Evolutionary conservation across 2,888 invertebrate genomes (phyloP), one percentile per base, ranked within the genome.

Genomic region (Seladonia tumulorum): DNA sequence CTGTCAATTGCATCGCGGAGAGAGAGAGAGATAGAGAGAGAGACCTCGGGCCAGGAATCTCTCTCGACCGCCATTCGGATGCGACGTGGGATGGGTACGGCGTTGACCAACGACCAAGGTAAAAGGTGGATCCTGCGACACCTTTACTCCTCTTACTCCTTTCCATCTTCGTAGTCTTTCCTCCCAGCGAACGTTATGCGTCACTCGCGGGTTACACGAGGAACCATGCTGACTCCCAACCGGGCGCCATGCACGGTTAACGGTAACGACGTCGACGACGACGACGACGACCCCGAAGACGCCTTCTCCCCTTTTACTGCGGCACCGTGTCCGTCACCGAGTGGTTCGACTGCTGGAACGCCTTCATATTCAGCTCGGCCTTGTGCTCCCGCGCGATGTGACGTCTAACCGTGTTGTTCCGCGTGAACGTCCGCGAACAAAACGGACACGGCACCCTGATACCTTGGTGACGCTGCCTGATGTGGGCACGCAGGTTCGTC

Each of bases 381-480:
- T 98, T 98, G 93, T 98, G 98, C 95, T 98, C 98, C 91, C 98
- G 97, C 53, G 98, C 98, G 95, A 98, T 98, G 95, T 98, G 98
- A 88, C 98, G 97, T 87, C 98, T 97, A 93, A 98, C 98, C 49
- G 98, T 98, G 96, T 98, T 98, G 96, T 98, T 98, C 93, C 98
- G 97, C 91, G 98, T 98, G 95, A 98, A 98, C 72, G 98, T 98
- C 93, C 98, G 97, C 94, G 97, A 96, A 96, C 98, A 98, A 95
- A 98, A 98, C 85, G 98, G 98, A 95, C 98, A 98, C 81, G 98
- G 98, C 94, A 98, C 98, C 79, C 98, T 96, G 93, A 98, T 98
- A 92, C 98, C 98, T 95, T 98, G 98, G 95, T 98, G 98, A 94
- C 98, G 97, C 95, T 98, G 98, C 81, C 98, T 96, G 94, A 98